Evolutionary conservation across 2,113 vertebrate genomes (phyloP).

Genomic region (Trogon melanurus): DNA sequence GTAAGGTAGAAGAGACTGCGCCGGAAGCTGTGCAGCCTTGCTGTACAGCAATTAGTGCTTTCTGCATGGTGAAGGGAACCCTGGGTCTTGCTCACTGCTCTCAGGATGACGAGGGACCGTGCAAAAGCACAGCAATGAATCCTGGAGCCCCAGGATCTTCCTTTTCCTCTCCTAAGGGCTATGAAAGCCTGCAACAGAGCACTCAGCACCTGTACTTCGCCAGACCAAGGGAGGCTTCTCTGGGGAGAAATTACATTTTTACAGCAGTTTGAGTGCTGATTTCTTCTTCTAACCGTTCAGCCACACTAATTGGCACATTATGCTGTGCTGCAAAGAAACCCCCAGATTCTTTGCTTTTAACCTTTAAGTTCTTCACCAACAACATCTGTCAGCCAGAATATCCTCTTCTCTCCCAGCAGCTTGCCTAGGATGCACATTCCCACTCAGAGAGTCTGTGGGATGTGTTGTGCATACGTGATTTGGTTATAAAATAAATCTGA

Average conservation of each 20-base stretch:
- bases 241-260: not conserved
- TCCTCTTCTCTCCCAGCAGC: not conserved
- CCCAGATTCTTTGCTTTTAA: not conserved
- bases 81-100: not conserved
- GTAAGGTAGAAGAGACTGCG: rapidly evolving
- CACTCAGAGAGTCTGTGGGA: not conserved
- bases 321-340: not conserved
- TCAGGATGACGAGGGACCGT: not conserved
- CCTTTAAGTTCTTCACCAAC: not conserved
- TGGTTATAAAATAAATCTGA: not conserved
- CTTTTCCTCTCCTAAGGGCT: not conserved
- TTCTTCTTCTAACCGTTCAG: not conserved
- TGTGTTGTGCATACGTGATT: not conserved
- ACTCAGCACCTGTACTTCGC: not conserved
- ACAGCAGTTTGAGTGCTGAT: not conserved
- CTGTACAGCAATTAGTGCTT: not conserved
- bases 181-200: not conserved
- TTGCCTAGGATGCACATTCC: not conserved
- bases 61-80: rapidly evolving
- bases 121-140: not conserved
- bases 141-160: not conserved
- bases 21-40: not conserved
- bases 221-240: not conserved
- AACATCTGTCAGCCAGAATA: not conserved
- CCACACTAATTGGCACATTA: not conserved